A percentile compares a stretch with the other conserved stretches of the same genome.
Evolutionary conservation across 2,113 vertebrate species (phyloP).

Genomic region (Octodon degus): DNA sequence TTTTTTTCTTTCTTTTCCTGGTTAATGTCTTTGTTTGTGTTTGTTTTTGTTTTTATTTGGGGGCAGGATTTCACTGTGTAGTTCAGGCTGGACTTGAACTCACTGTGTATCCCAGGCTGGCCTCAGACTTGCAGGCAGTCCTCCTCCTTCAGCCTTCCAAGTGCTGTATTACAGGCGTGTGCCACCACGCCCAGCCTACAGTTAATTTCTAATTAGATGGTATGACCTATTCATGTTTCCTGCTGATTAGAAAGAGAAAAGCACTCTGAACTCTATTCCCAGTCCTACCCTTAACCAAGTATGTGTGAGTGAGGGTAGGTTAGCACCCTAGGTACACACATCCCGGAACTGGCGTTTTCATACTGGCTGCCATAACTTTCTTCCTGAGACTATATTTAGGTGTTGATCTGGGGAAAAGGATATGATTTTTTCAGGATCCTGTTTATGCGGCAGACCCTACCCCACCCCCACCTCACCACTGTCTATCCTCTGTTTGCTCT

Average conservation of each 20-base stretch:
- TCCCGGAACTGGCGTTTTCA: slow-evolving; percentile 10
- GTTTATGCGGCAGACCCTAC: slow-evolving; percentile 80
- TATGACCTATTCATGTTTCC: slow-evolving; percentile 60
- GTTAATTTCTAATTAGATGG: slow-evolving; percentile 62
- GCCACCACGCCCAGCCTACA: neutral
- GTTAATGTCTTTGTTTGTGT: slow-evolving; percentile 54
- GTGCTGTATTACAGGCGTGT: neutral
- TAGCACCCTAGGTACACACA: neutral
- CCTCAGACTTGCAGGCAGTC: neutral
- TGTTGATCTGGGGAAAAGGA: slow-evolving; percentile 80
- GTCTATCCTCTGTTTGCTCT: slow-evolving; percentile 55
- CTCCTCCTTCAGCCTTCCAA: neutral
- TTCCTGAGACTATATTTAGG: slow-evolving; percentile 84
- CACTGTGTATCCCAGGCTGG: neutral
- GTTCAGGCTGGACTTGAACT: neutral
- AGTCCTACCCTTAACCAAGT: neutral
- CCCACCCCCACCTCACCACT: slow-evolving; percentile 59
- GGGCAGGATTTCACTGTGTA: neutral
- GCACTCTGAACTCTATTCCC: neutral
- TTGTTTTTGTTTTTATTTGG: neutral
- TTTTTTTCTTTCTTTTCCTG: slow-evolving; percentile 11
- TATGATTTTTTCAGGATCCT: slow-evolving; percentile 86
- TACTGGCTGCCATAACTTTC: slow-evolving; percentile 20
- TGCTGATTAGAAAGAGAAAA: slow-evolving; percentile 59
- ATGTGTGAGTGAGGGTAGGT: neutral